A percentile compares a stretch with the other conserved stretches of the same genome.
Conservation (phyloP, 2,113 vertebrate species). For the Antigone vipio region DNA sequence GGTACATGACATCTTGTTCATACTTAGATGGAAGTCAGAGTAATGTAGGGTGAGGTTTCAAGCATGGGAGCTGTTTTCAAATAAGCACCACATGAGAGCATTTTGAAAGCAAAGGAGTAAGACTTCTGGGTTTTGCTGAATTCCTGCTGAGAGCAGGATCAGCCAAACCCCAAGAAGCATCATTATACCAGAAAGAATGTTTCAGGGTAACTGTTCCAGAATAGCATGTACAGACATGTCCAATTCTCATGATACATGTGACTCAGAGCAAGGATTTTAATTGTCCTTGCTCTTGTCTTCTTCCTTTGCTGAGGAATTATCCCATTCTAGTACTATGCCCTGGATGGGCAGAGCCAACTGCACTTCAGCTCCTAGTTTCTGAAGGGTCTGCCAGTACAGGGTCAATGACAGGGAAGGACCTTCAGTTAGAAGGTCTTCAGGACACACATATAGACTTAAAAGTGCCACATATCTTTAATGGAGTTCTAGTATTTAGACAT, state of each 20-base stretch:
- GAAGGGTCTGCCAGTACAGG: background rate
- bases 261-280: background rate
- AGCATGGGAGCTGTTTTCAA: background rate
- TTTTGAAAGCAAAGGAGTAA: background rate
- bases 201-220: background rate
- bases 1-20: background rate
- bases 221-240: background rate
- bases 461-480: background rate
- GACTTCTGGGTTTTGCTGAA: background rate
- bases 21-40: background rate
- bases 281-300: background rate
- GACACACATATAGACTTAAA: background rate
- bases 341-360: rapidly evolving
- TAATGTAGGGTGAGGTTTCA: background rate
- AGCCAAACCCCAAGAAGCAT: background rate
- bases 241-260: background rate
- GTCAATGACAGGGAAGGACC: background rate
- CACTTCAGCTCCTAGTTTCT: background rate
- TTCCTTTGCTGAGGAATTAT: background rate
- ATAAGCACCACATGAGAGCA: background rate
- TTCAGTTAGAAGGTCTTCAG: background rate
- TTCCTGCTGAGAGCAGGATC: background rate
- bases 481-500: background rate
- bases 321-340: background rate
- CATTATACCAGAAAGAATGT: background rate